These are phyloP conservation scores for Cladorhizidae sp. DNA, from an alignment of 37 sponge, comb jelly and placozoan genomes.

Conservation along the genomic window DNA sequence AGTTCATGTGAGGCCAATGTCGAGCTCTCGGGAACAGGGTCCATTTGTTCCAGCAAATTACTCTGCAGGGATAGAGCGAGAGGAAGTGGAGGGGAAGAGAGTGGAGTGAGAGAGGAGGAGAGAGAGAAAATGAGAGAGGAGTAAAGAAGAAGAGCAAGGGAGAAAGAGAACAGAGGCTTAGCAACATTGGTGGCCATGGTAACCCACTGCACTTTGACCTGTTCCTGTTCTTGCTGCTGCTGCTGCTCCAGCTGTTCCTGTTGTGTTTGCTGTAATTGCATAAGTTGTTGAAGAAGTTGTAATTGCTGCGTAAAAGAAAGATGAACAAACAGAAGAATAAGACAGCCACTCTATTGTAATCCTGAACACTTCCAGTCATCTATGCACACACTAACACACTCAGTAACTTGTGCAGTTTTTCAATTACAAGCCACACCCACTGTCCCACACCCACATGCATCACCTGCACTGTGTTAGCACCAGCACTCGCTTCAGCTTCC, in stretches of 20 bases:
- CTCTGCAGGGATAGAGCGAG: background rate
- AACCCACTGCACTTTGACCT: background rate
- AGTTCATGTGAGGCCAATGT: background rate
- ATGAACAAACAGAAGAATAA: background rate
- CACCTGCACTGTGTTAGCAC: too few species aligned
- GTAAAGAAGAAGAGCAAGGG: background rate
- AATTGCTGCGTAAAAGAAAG: conserved; percentile 31
- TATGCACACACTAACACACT: background rate
- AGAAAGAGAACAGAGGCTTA: too few species aligned
- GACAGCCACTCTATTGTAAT: too few species aligned
- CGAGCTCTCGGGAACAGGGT: background rate
- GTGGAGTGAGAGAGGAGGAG: conserved; percentile 10
- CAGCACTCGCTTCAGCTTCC: background rate
- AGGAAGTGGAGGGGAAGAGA: background rate
- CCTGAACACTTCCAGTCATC: background rate
- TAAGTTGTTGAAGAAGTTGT: conserved; percentile 51
- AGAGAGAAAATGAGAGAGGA: conserved; percentile 9
- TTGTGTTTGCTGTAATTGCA: conserved; percentile 43
- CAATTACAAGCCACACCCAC: too few species aligned
- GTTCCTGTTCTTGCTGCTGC: conserved; percentile 26
- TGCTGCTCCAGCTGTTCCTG: conserved; percentile 45
- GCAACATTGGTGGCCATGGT: background rate
- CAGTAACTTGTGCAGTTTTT: too few species aligned
- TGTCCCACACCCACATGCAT: too few species aligned
- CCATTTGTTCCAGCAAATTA: background rate